Percentiles rank a stretch among this genome's conserved stretches.
phyloP scores from a whole-genome alignment of 2,113 vertebrate genomes.

The cattle (Bos taurus) region ARS-UCD2.0 NC_037343.1:48165501-48166000 shows the following conservation, averaged over 20 bases:
- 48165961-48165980: fast-evolving
- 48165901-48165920: too few relatives aligned
- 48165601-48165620: fast-evolving
- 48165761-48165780: background rate
- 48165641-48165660: background rate
- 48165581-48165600: background rate
- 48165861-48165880: background rate
- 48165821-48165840: background rate
- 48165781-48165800: background rate
- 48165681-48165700: background rate
- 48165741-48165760: background rate
- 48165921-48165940: background rate
- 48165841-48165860: background rate
- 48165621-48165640: background rate
- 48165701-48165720: background rate
- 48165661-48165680: background rate
- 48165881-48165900: too few relatives aligned
- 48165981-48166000: fast-evolving
- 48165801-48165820: background rate
- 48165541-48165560: fast-evolving
- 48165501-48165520: fast-evolving
- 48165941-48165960: fast-evolving
- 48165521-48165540: fast-evolving
- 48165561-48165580: too few relatives aligned
- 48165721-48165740: background rate